Evolutionary conservation across 2,888 invertebrate species (phyloP), one percentile per base, ranked within the genome.

Genomic region (Eristalis pertinax): DNA sequence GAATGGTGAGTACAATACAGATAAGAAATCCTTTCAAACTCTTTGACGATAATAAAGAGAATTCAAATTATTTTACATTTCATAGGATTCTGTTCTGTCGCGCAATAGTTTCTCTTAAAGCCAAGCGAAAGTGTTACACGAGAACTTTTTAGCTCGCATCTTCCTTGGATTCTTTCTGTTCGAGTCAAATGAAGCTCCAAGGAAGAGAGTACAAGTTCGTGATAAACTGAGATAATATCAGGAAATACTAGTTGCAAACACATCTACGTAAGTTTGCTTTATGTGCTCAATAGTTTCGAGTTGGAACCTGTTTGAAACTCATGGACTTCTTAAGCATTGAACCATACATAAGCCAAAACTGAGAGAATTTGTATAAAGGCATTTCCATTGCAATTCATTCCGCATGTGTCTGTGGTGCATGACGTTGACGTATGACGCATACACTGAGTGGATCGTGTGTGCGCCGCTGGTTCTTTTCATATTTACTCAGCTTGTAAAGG

Each of bases 271-370:
- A n/a, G 7, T 50, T 50, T 50, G 43, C n/a, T 19, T 50, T 50
- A 35, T 19, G 72, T 62, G 43, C 63, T 64, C 64, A 43, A n/a
- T n/a, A 43, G 43, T 65, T 72, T 72, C 72, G 29, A 72, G 64
- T 60, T 65, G 65, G 72, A 79, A 79, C 78, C 78, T 79, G 78
- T 79, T 79, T 79, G 64, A 58, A 58, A 38, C 70, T 72, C 64
- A 65, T 11, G 29, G 76, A 62, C 64, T 79, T 70, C 56, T 56
- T 35, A 78, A 35, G 69, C 38, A 56, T 56, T 65, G 56, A 38
- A 64, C 50, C 26, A 13, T 63, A 70, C 69, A 64, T 56, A 63
- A 64, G 56, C 41, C 24, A 8, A 67, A 65, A 62, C 41, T 67
- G 67, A 80, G 73, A 80, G 73, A 80, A 70, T 67, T 73, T 35